These are phyloP conservation scores for Alosa sapidissima DNA, from an alignment of 2,797 vertebrate genomes.

Conservation along the genomic window DNA sequence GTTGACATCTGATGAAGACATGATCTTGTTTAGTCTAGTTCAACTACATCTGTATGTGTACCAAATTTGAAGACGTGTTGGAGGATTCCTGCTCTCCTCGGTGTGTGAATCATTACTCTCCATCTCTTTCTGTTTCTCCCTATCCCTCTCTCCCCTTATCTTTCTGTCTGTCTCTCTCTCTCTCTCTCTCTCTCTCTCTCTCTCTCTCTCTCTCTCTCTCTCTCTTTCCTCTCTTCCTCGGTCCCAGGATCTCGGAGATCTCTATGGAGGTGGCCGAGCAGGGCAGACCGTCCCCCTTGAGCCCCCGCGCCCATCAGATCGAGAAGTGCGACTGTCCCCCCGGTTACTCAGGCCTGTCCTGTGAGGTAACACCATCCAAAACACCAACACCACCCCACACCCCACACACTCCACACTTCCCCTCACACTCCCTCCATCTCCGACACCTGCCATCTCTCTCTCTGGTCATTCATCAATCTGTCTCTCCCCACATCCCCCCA, in stretches of 20 bases:
- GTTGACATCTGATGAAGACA: no score
- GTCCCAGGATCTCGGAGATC: conserved; percentile 91
- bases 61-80: no score
- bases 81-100: no score
- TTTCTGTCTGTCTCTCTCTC: neutral
- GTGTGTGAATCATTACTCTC: no score
- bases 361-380: conserved; percentile 79
- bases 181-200: neutral
- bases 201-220: neutral
- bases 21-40: no score
- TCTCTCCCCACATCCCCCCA: neutral
- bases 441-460: neutral
- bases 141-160: no score
- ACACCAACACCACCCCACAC: neutral
- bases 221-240: neutral
- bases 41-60: no score
- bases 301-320: conserved; percentile 80
- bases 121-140: no score
- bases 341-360: conserved; percentile 91
- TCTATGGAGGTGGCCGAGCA: conserved; percentile 86
- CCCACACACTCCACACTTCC: neutral
- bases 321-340: conserved; percentile 89
- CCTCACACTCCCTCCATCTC: neutral
- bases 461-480: neutral
- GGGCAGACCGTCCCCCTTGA: conserved; percentile 70